Percentiles rank a stretch among this genome's conserved stretches.
phyloP scores from a whole-genome alignment of 1,140 invertebrate genomes.

The Ips typographus region DNA sequence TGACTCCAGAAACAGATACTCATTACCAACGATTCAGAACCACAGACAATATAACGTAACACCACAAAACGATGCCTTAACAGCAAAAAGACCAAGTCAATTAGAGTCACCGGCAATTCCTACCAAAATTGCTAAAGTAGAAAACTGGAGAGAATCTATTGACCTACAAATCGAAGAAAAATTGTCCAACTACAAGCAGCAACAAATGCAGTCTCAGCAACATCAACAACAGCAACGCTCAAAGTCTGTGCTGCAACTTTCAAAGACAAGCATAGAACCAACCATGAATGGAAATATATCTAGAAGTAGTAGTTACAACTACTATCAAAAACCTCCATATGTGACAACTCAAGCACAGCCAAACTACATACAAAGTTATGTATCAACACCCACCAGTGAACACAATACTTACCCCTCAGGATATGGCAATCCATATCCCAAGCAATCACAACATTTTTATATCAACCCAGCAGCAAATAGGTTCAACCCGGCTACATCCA shows the following conservation, averaged over 20 bases:
- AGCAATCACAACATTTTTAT: conserved; percentile 40
- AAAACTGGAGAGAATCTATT: conserved; percentile 57
- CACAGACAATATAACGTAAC: background rate
- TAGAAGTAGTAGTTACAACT: conserved; percentile 18
- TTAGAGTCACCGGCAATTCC: conserved; percentile 46
- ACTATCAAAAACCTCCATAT: conserved; percentile 31
- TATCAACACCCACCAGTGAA: conserved; percentile 35
- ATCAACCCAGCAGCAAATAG: conserved; percentile 40
- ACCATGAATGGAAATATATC: conserved; percentile 41
- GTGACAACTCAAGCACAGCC: conserved; percentile 4
- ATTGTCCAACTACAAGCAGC: conserved; percentile 48
- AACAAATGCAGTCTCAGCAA: conserved; percentile 36
- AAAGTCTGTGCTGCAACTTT: conserved; percentile 4
- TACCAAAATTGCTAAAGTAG: conserved; percentile 55
- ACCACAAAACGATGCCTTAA: background rate
- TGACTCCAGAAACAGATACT: too few relatives aligned
- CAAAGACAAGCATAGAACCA: conserved; percentile 12
- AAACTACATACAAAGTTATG: conserved; percentile 44
- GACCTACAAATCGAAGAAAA: conserved; percentile 61
- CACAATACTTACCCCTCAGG: conserved; percentile 43
- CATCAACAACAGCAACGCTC: conserved; percentile 25
- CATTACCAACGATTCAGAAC: too few relatives aligned
- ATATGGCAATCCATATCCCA: conserved; percentile 28
- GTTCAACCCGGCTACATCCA: conserved; percentile 39
- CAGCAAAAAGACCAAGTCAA: conserved; percentile 51